Percentiles rank a stretch among this genome's conserved stretches.
phyloP scores from a whole-genome alignment of 2,888 invertebrate genomes.

The Platycheirus albimanus region DNA sequence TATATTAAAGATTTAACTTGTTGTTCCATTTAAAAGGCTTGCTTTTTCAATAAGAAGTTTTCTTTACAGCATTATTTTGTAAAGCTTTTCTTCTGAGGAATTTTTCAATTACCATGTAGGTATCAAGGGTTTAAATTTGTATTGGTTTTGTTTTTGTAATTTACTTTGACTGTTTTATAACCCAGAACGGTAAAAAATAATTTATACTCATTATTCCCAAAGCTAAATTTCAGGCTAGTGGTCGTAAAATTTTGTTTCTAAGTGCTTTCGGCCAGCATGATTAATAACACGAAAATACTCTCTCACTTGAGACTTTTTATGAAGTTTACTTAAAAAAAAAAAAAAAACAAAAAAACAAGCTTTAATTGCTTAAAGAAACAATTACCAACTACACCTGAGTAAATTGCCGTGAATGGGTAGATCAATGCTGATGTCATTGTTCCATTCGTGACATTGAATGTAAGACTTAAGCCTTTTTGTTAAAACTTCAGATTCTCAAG shows the following conservation, averaged over 20 bases:
- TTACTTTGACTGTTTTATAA: neutral
- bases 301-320: neutral
- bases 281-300: slow-evolving; percentile 22
- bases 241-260: slow-evolving; percentile 5
- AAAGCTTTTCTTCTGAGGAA: neutral
- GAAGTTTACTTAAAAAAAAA: neutral
- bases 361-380: slow-evolving; percentile 10
- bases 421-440: slow-evolving; percentile 8
- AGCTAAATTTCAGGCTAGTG: slow-evolving; percentile 5
- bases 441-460: slow-evolving; percentile 24
- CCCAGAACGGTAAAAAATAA: neutral
- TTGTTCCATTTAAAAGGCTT: too few species aligned
- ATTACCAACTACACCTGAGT: neutral
- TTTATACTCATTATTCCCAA: neutral
- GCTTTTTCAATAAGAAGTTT: too few species aligned
- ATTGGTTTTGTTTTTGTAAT: neutral
- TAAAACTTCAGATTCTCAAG: slow-evolving; percentile 21
- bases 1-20: too few species aligned
- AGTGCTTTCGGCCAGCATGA: slow-evolving; percentile 20
- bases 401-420: slow-evolving; percentile 6
- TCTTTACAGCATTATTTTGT: too few species aligned
- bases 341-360: neutral
- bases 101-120: neutral
- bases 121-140: neutral
- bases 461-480: slow-evolving; percentile 11